A percentile compares a stretch with the other conserved stretches of the same genome.
phyloP scores from a whole-genome alignment of 2,888 invertebrate species.

The Caenorhabditis zanzibari region DNA sequence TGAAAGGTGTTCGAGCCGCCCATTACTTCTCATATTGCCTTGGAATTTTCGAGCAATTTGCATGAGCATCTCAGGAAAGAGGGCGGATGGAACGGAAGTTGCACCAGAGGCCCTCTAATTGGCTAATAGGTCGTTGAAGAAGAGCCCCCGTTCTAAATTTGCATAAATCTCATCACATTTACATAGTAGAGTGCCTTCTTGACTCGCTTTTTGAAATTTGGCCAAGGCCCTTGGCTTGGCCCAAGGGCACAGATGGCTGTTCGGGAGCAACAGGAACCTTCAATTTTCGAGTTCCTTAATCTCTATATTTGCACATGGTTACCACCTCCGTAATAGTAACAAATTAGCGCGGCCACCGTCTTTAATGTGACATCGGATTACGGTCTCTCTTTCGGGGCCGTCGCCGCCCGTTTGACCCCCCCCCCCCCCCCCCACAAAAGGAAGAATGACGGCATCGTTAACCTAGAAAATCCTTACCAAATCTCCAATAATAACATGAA shows the following conservation, averaged over 20 bases:
- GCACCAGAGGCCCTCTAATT: constrained; percentile 31
- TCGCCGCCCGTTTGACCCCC: constrained; percentile 42
- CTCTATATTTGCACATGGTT: constrained; percentile 28
- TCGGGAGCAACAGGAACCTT: no score
- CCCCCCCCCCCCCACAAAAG: not conserved
- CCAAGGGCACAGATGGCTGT: not conserved
- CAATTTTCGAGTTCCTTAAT: not conserved
- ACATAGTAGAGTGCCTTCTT: constrained; percentile 25
- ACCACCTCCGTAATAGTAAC: not conserved
- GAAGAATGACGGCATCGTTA: constrained; percentile 47
- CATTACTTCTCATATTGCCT: no score
- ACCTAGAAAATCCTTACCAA: constrained; percentile 85
- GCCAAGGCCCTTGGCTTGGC: not conserved
- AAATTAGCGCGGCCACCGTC: constrained; percentile 50
- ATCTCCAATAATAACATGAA: constrained; percentile 94
- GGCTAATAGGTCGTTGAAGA: constrained; percentile 52
- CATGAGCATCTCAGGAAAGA: no score
- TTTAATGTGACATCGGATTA: constrained; percentile 55
- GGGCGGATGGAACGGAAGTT: constrained; percentile 42
- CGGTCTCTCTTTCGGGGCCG: constrained; percentile 19
- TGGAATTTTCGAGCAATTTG: not conserved
- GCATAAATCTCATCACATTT: constrained; percentile 63
- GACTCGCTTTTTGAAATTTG: constrained; percentile 38
- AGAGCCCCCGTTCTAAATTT: constrained; percentile 10
- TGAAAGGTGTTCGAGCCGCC: constrained; percentile 2